Evolutionary conservation across 2,113 vertebrate species (phyloP), one percentile per base, ranked within the genome.

Genomic region (Salvator merianae): DNA sequence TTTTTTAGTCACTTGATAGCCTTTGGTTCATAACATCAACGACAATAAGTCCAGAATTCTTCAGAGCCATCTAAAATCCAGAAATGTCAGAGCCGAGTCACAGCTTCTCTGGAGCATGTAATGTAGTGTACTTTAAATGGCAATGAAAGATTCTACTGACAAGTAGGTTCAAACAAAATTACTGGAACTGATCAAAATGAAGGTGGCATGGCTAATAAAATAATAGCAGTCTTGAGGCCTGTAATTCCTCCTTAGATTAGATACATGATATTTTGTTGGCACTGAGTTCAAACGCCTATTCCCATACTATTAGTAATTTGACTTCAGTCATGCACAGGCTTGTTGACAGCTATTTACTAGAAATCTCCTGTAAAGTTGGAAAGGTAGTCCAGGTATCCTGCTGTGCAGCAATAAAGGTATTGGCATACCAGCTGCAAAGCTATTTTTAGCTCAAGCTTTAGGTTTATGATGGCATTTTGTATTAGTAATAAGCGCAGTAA

Each of bases 271-370:
- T 88, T 94, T 93, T 91, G 82, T 87, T 94, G 91, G 93, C 91
- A 88, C 89, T 70, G 84, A 92, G 90, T 93, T 95, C 78, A 93
- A 94, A 95, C 87, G 81, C 82, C 73, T 91, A 53, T 93, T 93
- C 79, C 88, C 92, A 93, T 93, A 81, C 82, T 90, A 77, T 91
- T 91, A 92, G 93, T 91, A 93, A 93, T 94, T 93, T 93, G 87
- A 86, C 73, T 94, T 91, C 86, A 93, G 91, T 93, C 93, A 86
- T 79, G 90, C 91, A 89, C 86, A 47, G 91, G 79, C 94, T 95
- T 94, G 93, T 88, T 94, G 93, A 93, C 90, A 94, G 69, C 86
- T 92, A 92, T 94, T 95, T 92, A 92, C 90, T 93, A 83, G 55
- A 91, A 90, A 77, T 90, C 88, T 93, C n/a, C 76, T 84, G 84